Percentiles rank a stretch among this genome's conserved stretches.
Evolutionary conservation across 2,113 vertebrate genomes (phyloP).

Genomic region (Phycodurus eques): DNA sequence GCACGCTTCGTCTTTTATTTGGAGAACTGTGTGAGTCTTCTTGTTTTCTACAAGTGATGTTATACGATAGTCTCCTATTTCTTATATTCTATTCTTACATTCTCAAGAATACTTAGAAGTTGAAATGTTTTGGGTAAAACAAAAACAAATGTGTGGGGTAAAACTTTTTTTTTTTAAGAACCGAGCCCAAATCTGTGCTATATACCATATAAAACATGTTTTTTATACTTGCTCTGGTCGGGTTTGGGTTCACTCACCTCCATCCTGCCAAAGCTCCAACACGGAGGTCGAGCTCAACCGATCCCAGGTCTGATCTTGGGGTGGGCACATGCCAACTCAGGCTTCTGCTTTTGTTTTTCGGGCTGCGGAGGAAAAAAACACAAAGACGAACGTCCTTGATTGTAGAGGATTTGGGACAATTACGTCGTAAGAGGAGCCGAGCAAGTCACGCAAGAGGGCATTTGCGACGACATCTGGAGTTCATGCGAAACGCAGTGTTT

Average conservation of each 20-base stretch:
- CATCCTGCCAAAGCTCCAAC: constrained; percentile 16
- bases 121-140: too few relatives aligned
- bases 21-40: too few relatives aligned
- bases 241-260: constrained; percentile 29
- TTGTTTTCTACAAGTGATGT: too few relatives aligned
- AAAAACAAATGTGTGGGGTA: too few relatives aligned
- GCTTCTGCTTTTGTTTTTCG: constrained; percentile 23
- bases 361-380: constrained; percentile 5
- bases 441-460: neutral
- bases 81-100: too few relatives aligned
- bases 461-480: constrained; percentile 2
- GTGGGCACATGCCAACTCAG: constrained; percentile 10
- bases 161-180: too few relatives aligned
- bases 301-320: constrained; percentile 2
- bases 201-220: neutral
- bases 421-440: neutral
- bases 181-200: too few relatives aligned
- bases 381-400: constrained; percentile 12
- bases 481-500: neutral
- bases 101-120: too few relatives aligned
- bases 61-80: too few relatives aligned
- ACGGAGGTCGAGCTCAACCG: constrained; percentile 7
- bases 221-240: constrained; percentile 11
- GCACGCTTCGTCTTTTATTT: too few relatives aligned
- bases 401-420: constrained; percentile 28